A percentile compares a stretch with the other conserved stretches of the same genome.
phyloP scores from a whole-genome alignment of 1,140 invertebrate genomes.

The Cotesia glomerata region DNA sequence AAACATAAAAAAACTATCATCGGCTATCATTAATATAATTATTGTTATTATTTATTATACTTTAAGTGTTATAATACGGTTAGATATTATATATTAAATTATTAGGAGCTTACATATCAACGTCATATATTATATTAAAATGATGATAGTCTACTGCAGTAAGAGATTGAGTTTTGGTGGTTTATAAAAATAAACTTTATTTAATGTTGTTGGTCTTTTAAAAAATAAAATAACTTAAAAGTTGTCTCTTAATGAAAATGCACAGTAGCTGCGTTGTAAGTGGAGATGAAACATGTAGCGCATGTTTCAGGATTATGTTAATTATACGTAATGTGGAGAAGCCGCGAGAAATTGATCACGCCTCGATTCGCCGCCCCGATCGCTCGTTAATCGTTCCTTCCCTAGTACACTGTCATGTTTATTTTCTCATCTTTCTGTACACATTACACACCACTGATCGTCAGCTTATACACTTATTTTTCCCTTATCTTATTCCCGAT shows the following conservation, averaged over 20 bases:
- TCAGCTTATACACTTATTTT: background rate
- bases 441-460: background rate
- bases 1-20: no score
- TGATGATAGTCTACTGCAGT: no score
- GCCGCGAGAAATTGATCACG: conserved; percentile 42
- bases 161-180: background rate
- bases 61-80: no score
- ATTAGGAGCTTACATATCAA: no score
- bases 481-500: no score
- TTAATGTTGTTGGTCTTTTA: background rate
- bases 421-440: background rate
- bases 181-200: background rate
- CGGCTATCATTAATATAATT: no score
- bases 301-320: conserved; percentile 40
- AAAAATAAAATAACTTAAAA: background rate
- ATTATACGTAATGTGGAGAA: conserved; percentile 45
- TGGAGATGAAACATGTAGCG: conserved; percentile 18
- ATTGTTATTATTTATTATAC: no score
- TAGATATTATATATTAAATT: no score
- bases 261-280: conserved; percentile 1
- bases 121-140: no score
- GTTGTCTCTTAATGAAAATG: background rate
- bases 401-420: background rate
- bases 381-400: conserved; percentile 33
- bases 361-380: conserved; percentile 25